Base-by-base conservation (phyloP, 2,888 invertebrate genomes). In the Ochlodes sylvanus region DNA sequence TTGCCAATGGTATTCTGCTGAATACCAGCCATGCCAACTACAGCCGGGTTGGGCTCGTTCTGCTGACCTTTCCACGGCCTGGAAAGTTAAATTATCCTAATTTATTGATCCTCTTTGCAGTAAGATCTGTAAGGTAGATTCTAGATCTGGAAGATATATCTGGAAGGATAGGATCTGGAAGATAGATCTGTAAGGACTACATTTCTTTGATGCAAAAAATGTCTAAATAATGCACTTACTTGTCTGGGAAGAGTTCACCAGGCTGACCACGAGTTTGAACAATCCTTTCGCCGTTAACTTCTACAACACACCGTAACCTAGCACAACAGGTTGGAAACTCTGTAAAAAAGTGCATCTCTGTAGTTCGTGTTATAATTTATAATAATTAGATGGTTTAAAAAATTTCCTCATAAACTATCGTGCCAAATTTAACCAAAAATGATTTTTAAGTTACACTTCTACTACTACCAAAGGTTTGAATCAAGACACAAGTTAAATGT, bases 21-120 rank as follows among this genome's bases (percentile, higher is more conserved):
- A 15, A 92, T 87, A 7, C 84, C 85, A 27, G 83, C 76, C 90
- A 92, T 92, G 0, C 90, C 91, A 0, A 91, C 91, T 42, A 92
- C 89, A 0, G 90, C 90, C 44, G 92, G 89, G 70, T 86, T 92
- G 0, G 92, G 91, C 72, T 93, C 92, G 66, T 91, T 92, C 73
- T 92, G 92, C 69, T 93, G 92, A 7, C 92, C 92, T 73, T 92
- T 93, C 92, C 92, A 92, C 12, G 92, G 92, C 69, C 92, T 92
- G 74, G 5, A 77, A 77, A 68, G 41, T 55, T 4, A 52, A 14
- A 21, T 52, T 14, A 52, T 52, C 14, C 0, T n/a, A 27, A 12
- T 34, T 34, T 34, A 34, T 5, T 34, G 1, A 34, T 34, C 7
- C 0, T 34, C 34, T 34, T 34, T n/a, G n/a, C n/a, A n/a, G n/a